These are phyloP conservation scores for Oenanthe oenanthe DNA, from an alignment of 2,113 vertebrate species.

Conservation along the genomic window DNA sequence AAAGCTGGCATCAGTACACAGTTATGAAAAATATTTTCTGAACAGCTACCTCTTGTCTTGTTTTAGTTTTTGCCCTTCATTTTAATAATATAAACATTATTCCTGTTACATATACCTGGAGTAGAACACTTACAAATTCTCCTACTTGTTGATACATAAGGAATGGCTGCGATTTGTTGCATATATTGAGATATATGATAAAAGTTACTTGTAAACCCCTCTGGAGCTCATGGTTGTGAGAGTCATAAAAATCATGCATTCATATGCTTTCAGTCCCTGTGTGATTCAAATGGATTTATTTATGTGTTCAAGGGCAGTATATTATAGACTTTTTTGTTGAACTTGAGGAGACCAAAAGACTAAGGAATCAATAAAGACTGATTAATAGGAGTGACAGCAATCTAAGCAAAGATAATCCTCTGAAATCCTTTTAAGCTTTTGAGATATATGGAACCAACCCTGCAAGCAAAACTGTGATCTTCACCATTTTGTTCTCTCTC, in stretches of 20 bases:
- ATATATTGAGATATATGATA: background rate
- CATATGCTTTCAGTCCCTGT: background rate
- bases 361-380: constrained; percentile 87
- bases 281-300: constrained; percentile 22
- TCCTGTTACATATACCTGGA: background rate
- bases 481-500: constrained; percentile 16
- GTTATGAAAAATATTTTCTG: background rate
- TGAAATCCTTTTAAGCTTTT: constrained; percentile 85
- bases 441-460: constrained; percentile 22
- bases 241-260: background rate
- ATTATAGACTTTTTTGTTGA: constrained; percentile 73
- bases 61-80: background rate
- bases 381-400: constrained; percentile 88
- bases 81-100: background rate
- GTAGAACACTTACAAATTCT: background rate
- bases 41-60: background rate
- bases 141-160: background rate
- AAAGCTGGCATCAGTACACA: background rate
- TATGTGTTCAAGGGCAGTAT: constrained; percentile 36
- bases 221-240: background rate
- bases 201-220: background rate
- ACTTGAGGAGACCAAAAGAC: constrained; percentile 82
- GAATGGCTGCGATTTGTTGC: background rate
- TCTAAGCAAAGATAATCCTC: constrained; percentile 83
- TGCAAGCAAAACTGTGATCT: constrained; percentile 39